phyloP scores from a whole-genome alignment of 1,140 invertebrate species.

The Carposina sasakii region DNA sequence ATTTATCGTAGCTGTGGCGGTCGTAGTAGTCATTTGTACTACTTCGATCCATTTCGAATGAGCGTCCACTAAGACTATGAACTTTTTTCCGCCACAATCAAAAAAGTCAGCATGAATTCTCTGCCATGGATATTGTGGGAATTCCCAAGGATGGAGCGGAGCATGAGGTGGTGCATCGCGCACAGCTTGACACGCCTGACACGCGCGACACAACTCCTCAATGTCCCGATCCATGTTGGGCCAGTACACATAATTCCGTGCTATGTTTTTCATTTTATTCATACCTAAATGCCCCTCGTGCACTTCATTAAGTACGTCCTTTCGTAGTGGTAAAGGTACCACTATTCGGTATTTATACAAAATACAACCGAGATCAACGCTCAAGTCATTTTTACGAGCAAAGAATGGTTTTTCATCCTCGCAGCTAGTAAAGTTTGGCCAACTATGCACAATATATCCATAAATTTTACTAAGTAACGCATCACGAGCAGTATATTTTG shows the following conservation, averaged over 20 bases:
- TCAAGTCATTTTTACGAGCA: neutral
- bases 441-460: too few relatives aligned
- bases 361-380: conserved; percentile 7
- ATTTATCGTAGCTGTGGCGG: neutral
- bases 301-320: conserved; percentile 25
- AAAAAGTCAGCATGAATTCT: neutral
- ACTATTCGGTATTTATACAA: neutral
- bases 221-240: conserved; percentile 49
- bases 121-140: neutral
- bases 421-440: too few relatives aligned
- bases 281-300: conserved; percentile 44
- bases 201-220: neutral
- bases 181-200: neutral
- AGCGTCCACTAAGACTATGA: neutral
- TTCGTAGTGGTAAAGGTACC: neutral
- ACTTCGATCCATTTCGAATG: conserved; percentile 1
- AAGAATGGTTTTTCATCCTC: conserved; percentile 6
- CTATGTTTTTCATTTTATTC: conserved; percentile 54
- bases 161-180: neutral
- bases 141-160: neutral
- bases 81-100: neutral
- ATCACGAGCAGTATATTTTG: too few relatives aligned
- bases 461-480: too few relatives aligned
- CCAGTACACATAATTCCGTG: conserved; percentile 55
- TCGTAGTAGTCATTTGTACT: neutral